Conservation (phyloP, 1,140 invertebrate genomes). For the Drosophila auraria region DNA sequence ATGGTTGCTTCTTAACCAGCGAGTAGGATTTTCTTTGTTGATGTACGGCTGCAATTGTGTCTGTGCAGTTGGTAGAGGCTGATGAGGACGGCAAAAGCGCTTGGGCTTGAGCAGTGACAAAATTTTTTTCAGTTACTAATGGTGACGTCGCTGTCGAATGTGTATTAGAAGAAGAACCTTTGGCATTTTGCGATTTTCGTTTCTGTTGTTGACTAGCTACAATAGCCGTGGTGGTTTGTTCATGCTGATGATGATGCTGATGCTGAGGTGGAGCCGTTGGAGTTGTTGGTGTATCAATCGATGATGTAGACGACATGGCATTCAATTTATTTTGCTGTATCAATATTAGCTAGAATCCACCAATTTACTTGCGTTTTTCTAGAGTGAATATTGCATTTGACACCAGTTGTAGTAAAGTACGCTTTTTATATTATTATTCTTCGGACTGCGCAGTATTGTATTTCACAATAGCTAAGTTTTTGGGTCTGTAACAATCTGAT, state of each 20-base stretch:
- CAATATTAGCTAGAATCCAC: conserved; percentile 2
- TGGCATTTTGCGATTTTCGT: conserved; percentile 35
- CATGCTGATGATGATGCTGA: conserved; percentile 27
- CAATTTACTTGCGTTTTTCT: conserved; percentile 1
- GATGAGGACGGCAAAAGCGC: conserved; percentile 23
- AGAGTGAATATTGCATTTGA: conserved; percentile 4
- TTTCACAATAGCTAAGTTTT: conserved; percentile 15
- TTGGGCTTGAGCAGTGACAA: conserved; percentile 17
- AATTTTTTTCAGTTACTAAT: conserved; percentile 27
- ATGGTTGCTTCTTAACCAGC: conserved; percentile 27
- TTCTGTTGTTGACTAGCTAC: conserved; percentile 48
- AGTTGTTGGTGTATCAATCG: conserved; percentile 63
- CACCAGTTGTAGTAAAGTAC: not conserved
- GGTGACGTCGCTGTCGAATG: conserved; percentile 27
- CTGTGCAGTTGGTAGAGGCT: conserved; percentile 15
- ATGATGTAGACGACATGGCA: conserved; percentile 64
- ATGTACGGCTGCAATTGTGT: conserved; percentile 49
- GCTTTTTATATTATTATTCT: not conserved
- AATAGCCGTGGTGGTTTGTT: conserved; percentile 30
- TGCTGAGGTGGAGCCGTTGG: conserved; percentile 46
- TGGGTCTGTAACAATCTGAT: conserved; percentile 1
- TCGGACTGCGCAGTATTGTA: conserved; percentile 18
- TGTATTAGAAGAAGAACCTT: conserved; percentile 26
- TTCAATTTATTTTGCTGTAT: not conserved
- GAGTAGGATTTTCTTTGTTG: conserved; percentile 35